Evolutionary conservation across 2,888 invertebrate genomes (phyloP), one percentile per base, ranked within the genome.

Genomic region (Ophion costatus): DNA sequence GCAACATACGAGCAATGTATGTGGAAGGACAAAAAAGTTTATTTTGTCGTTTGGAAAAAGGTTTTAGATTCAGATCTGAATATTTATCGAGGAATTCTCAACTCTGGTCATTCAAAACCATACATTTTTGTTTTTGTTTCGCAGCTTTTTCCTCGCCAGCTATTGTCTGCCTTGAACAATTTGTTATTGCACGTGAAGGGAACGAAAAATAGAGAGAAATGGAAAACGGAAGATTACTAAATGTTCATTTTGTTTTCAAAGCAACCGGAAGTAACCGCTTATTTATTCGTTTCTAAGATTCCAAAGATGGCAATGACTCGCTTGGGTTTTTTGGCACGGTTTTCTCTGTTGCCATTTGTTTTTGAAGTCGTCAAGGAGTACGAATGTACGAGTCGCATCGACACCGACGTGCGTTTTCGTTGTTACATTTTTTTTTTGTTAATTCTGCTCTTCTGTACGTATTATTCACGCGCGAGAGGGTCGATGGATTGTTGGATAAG

Each of bases 401-500:
- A 14, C n/a, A 22, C 45, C 29, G 1, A 70, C 29, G 29, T 10
- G 10, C 17, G 7, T 57, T 33, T 5, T 59, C n/a, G 51, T 64
- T 64, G 6, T 61, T 77, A 51, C 24, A 2, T 42, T 45, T 59
- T 5, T 5, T 29, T 56, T 29, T 56, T 24, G 24, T 42, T 45
- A 33, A 71, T 22, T 24, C 17, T 57, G 56, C 56, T 42, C 56
- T 70, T 42, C 17, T 33, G 9, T 63, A 22, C 74, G 24, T 11
- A 69, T 74, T 51, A 57, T 29, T 22, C 17, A 59, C 45, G 38
- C 67, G 14, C 4, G 45, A 22, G 59, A 17, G 64, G 45, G 70
- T n/a, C 74, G 56, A 63, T 24, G 11, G 3, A 17, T 67, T 7
- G 63, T 63, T 73, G 73, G 20, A 73, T 24, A 5, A 42, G 61